A percentile compares a stretch with the other conserved stretches of the same genome.
Conservation (phyloP, 2,113 vertebrate genomes). For the Tinamus guttatus region DNA sequence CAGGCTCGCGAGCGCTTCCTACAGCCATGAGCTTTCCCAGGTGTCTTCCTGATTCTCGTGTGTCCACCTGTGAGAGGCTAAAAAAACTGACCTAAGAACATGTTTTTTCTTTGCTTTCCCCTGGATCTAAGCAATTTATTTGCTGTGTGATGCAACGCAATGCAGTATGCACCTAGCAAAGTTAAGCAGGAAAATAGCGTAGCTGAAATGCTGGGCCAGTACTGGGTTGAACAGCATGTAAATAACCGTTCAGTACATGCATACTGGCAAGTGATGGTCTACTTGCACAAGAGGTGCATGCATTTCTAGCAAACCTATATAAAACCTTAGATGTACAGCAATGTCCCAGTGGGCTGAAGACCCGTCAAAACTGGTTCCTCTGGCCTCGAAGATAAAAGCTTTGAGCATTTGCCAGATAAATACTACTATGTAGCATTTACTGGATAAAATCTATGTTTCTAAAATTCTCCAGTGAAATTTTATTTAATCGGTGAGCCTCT, state of each 20-base stretch:
- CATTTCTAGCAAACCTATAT: not conserved
- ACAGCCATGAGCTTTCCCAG: too few species aligned
- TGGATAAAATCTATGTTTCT: not conserved
- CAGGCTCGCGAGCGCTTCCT: not conserved
- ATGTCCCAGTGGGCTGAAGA: too few species aligned
- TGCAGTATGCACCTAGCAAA: rapidly evolving
- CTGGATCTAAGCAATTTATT: not conserved
- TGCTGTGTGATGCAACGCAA: too few species aligned
- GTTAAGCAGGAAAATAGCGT: not conserved
- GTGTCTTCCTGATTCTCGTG: too few species aligned
- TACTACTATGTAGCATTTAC: not conserved
- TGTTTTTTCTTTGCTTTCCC: not conserved
- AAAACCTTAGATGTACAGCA: not conserved
- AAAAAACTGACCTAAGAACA: not conserved
- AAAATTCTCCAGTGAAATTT: not conserved
- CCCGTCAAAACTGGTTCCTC: not conserved
- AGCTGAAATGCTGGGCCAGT: not conserved
- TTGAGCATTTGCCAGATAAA: not conserved
- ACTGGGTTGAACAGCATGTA: not conserved
- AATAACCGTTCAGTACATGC: not conserved
- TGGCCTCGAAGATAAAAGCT: rapidly evolving
- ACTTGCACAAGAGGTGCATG: not conserved
- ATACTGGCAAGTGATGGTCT: not conserved
- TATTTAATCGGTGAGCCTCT: not conserved
- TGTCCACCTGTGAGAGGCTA: not conserved